Evolutionary conservation across 1,140 invertebrate species (phyloP), one percentile per base, ranked within the genome.

Genomic region (Drosophila neocordata): DNA sequence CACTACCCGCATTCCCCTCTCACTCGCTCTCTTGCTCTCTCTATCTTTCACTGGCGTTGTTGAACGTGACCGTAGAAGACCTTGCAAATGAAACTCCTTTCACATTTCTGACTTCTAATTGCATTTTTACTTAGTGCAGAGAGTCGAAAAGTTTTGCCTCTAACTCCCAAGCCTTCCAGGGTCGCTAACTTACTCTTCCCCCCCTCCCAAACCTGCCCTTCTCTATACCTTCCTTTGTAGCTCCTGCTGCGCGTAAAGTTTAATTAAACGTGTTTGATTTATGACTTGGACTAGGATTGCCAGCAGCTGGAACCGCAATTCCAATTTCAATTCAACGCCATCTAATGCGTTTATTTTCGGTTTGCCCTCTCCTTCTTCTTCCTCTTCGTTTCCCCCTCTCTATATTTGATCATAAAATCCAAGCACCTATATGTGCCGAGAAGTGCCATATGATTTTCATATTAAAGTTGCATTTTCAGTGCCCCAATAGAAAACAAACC

Each of bases 241-340:
- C 48, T 24, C 48, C 18, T 48, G 38, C 51, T 44, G 67, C 60
- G 71, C 77, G 73, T 75, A 82, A 88, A 88, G 83, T 87, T 87
- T 87, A 87, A 87, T 87, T 87, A 87, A 87, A 87, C 82, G 83
- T 88, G 68, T 82, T 88, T 87, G 82, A 87, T 87, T 87, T 87
- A 87, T 87, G 82, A 82, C 83, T 88, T 76, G 22, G 15, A 48
- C 41, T 44, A 8, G 74, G 65, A 35, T 64, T 76, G 77, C 55
- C 77, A 60, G 62, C 59, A 71, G 60, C 71, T 82, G 77, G 65
- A 80, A 69, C 80, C 80, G 53, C 80, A 84, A 82, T 70, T 70
- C 73, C 73, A 76, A 77, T 79, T 79, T 35, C 74, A 63, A 85
- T 77, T 69, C 57, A 44, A 53, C 41, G 56, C 18, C 69, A 56